Percentiles rank a stretch among this genome's conserved stretches.
phyloP scores from a whole-genome alignment of 2,888 invertebrate species.

The Escarpia spicata region DNA sequence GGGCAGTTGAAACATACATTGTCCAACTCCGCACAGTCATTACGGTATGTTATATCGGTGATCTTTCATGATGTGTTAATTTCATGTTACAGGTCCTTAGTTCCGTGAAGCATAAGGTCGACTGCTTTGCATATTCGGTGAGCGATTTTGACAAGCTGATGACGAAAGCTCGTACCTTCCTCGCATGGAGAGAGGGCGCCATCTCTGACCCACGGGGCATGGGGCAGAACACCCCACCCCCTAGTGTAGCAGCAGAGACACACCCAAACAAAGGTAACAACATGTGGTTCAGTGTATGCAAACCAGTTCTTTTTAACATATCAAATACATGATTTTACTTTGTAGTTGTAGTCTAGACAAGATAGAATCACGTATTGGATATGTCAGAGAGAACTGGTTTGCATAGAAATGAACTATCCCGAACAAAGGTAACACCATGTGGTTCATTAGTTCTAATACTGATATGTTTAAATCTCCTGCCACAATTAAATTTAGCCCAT shows the following conservation, averaged over 20 bases:
- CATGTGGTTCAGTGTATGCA: too few species aligned
- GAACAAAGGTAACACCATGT: too few species aligned
- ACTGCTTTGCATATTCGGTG: conserved; percentile 71
- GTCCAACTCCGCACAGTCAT: too few species aligned
- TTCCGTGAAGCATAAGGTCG: conserved; percentile 85
- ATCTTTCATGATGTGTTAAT: neutral
- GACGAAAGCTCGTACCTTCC: conserved; percentile 80
- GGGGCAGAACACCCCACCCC: neutral
- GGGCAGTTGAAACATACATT: too few species aligned
- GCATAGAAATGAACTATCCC: too few species aligned
- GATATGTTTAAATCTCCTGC: neutral
- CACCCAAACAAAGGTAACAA: neutral
- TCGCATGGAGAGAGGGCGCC: conserved; percentile 64
- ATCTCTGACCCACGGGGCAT: neutral
- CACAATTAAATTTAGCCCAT: too few species aligned
- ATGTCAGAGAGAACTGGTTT: too few species aligned
- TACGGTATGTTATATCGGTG: neutral
- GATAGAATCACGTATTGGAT: too few species aligned
- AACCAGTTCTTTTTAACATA: too few species aligned
- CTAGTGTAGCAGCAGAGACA: neutral
- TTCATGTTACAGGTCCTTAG: conserved; percentile 73
- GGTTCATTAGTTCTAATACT: too few species aligned
- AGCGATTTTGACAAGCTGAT: conserved; percentile 73
- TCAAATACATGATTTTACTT: too few species aligned
- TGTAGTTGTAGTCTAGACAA: too few species aligned